Percentiles rank a stretch among this genome's conserved stretches.
phyloP scores from a whole-genome alignment of 2,888 invertebrate genomes.

The Gastrophysa polygoni region DNA sequence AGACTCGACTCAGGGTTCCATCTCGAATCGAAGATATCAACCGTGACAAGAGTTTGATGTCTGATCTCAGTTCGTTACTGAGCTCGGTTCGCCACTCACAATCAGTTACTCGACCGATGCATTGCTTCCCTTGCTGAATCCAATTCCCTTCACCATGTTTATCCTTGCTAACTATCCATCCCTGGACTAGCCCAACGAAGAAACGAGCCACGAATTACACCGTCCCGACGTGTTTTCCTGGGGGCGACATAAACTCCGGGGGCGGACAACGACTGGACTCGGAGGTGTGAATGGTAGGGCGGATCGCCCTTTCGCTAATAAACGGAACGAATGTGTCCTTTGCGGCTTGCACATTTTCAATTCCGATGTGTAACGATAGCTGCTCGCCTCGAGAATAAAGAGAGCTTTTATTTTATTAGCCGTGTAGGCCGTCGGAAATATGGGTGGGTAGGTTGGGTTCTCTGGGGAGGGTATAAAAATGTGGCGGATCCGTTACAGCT shows the following conservation, averaged over 20 bases:
- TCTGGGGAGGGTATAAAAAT: slow-evolving; percentile 1
- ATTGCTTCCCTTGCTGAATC: slow-evolving; percentile 8
- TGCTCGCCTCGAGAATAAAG: background rate
- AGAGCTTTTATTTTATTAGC: slow-evolving; percentile 9
- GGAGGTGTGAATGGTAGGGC: slow-evolving; percentile 31
- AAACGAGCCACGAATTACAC: slow-evolving; percentile 30
- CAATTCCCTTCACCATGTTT: slow-evolving; percentile 32
- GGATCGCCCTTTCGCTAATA: slow-evolving; percentile 27
- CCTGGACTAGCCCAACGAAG: slow-evolving; percentile 28
- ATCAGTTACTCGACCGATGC: background rate
- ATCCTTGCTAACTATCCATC: slow-evolving; percentile 31
- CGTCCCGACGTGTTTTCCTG: slow-evolving; percentile 18
- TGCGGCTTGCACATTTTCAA: slow-evolving; percentile 33
- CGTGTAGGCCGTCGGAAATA: slow-evolving; percentile 1
- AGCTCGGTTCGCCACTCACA: background rate
- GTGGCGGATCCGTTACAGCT: background rate
- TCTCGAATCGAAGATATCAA: no score
- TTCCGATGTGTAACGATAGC: slow-evolving; percentile 16
- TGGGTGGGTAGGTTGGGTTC: slow-evolving; percentile 7
- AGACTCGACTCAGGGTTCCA: no score
- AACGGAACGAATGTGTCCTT: slow-evolving; percentile 26
- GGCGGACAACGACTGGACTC: slow-evolving; percentile 19
- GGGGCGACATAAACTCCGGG: slow-evolving; percentile 24
- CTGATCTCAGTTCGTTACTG: no score
- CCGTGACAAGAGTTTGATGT: no score